Base-by-base conservation (phyloP, 2,888 invertebrate genomes). In the Sarcophaga rosellei region DNA sequence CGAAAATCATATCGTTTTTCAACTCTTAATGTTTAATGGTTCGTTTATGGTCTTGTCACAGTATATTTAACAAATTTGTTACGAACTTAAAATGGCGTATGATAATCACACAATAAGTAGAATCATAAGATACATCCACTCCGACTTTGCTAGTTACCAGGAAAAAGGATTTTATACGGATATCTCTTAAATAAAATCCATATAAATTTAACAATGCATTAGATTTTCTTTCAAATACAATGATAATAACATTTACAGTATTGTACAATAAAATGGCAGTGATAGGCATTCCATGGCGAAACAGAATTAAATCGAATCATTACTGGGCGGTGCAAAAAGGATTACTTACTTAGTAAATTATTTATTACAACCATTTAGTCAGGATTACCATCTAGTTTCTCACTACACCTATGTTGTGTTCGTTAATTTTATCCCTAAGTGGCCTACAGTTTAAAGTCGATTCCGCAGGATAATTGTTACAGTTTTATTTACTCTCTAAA, bases 141-240 rank as follows among this genome's bases (percentile, higher is more conserved):
- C n/a, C 12, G 47, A 61, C 17, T 61, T 66, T 68, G 17, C 23
- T 59, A 25, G 35, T 35, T 17, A 35, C 35, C 17, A 74, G 1
- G 21, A 53, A 72, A 73, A 73, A 12, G 45, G 68, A 79, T 72
- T 80, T 73, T 23, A 45, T 61, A 17, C 66, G 73, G 61, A 25
- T 23, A 25, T 17, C 35, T 61, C 66, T 59, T 45, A 65, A 83
- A 59, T 44, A 62, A 68, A 83, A 73, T 69, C 80, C 17, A 74
- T 83, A 83, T 73, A 82, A 82, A 86, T 86, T 53, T 35, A 63
- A 25, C 17, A n/a, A 8, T 68, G 79, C 63, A 76, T 83, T 73
- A 80, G n/a, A 65, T 23, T 63, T 75, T 61, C 61, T 68, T 57
- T 4, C 21, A 53, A 44, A 11, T 8, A 4, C 63, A 59, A 45